Evolutionary conservation across 1,140 invertebrate genomes (phyloP).

Genomic region (Oscheius sp.): DNA sequence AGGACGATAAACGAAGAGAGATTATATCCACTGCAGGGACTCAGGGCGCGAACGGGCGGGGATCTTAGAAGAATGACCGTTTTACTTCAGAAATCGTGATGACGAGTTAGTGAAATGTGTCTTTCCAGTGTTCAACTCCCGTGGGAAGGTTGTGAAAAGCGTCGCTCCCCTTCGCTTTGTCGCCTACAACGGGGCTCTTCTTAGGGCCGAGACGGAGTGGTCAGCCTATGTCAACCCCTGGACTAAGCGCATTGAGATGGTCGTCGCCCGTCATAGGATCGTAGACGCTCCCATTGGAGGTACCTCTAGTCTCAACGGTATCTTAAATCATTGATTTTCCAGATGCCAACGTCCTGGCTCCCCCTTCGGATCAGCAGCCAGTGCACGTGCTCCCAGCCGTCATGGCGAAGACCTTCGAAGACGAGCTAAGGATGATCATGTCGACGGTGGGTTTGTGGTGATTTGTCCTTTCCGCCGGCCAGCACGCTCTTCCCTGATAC

Average conservation of each 20-base stretch:
- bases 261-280: constrained; percentile 81
- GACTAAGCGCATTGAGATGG: constrained; percentile 83
- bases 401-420: constrained; percentile 32
- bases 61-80: constrained; percentile 27
- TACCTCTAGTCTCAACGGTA: constrained; percentile 9
- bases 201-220: constrained; percentile 76
- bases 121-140: constrained; percentile 46
- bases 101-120: neutral
- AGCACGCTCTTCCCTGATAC: neutral
- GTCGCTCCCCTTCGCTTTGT: constrained; percentile 47
- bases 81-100: constrained; percentile 18
- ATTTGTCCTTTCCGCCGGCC: neutral
- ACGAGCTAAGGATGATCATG: constrained; percentile 32
- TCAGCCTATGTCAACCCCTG: constrained; percentile 89
- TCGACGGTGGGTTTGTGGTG: constrained; percentile 15
- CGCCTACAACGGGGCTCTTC: constrained; percentile 49
- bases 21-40: neutral
- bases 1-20: neutral
- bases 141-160: constrained; percentile 47
- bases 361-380: neutral
- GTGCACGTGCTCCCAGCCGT: constrained; percentile 12
- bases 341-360: constrained; percentile 24
- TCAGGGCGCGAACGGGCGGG: too few species aligned
- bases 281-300: constrained; percentile 39
- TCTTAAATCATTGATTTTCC: constrained; percentile 15